These are phyloP conservation scores for Ceyx erithaca DNA, from an alignment of 2,797 vertebrate species.

Conservation along the genomic window DNA sequence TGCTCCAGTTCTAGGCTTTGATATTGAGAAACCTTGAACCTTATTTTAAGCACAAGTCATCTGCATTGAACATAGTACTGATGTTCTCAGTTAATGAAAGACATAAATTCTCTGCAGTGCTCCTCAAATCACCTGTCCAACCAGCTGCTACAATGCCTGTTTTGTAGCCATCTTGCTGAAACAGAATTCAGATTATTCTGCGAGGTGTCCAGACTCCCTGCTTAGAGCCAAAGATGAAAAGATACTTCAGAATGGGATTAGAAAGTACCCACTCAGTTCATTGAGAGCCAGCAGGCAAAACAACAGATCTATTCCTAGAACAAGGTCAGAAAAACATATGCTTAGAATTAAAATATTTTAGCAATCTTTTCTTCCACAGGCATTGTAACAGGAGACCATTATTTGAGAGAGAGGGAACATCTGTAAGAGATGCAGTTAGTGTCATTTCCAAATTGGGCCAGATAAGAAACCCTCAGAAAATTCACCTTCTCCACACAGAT, in stretches of 20 bases:
- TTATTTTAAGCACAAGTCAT: not conserved
- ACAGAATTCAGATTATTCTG: not conserved
- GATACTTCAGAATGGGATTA: not conserved
- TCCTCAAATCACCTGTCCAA: not conserved
- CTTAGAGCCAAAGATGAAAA: not conserved
- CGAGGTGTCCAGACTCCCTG: not conserved
- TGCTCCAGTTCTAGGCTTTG: not conserved
- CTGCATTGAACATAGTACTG: not conserved
- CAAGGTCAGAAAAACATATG: not conserved
- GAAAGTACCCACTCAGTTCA: not conserved
- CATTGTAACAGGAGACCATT: not conserved
- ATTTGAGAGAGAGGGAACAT: not conserved
- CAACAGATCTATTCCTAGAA: not conserved
- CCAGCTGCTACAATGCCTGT: not conserved
- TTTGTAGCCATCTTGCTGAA: not conserved
- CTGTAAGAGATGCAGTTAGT: not conserved
- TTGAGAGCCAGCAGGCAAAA: not conserved
- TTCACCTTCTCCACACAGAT: not conserved
- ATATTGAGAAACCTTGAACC: not conserved
- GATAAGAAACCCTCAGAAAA: not conserved
- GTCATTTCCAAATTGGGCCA: not conserved
- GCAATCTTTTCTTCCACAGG: not conserved
- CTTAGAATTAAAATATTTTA: not conserved
- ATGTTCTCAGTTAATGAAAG: not conserved
- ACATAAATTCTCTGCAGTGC: not conserved